phyloP scores from a whole-genome alignment of 2,113 vertebrate genomes.

The Malurus alboscapulatus region DNA sequence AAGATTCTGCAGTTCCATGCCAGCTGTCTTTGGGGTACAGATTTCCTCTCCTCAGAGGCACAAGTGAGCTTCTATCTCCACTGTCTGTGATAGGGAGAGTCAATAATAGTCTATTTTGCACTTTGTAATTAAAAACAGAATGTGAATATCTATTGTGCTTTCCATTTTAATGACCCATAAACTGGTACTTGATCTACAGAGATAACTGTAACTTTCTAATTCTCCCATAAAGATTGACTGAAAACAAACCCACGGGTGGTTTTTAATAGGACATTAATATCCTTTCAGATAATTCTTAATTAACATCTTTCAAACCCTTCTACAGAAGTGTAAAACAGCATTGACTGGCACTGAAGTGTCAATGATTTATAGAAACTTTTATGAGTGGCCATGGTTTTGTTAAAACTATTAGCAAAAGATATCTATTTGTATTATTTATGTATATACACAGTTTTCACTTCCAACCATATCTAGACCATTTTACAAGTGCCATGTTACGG shows the following conservation, averaged over 20 bases:
- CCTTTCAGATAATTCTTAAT: neutral
- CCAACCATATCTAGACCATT: neutral
- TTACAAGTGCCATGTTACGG: neutral
- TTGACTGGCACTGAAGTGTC: neutral
- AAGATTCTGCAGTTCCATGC: neutral
- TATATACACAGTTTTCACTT: neutral
- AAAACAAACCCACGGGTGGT: neutral
- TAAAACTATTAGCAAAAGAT: neutral
- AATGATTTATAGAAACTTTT: neutral
- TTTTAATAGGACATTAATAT: neutral
- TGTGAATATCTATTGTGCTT: neutral
- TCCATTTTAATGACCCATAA: slow-evolving; percentile 2
- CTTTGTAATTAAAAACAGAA: neutral
- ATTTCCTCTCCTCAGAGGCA: neutral
- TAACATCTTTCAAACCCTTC: neutral
- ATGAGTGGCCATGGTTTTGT: neutral
- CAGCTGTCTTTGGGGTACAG: neutral
- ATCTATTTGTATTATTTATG: neutral
- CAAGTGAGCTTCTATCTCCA: neutral
- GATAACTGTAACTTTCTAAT: neutral
- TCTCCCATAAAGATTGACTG: neutral
- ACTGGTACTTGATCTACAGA: neutral
- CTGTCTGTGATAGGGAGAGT: neutral
- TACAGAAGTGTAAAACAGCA: neutral
- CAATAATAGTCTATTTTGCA: neutral